Percentiles rank a stretch among this genome's conserved stretches.
phyloP scores from a whole-genome alignment of 2,113 vertebrate genomes.

The Ibidorhyncha struthersii region DNA sequence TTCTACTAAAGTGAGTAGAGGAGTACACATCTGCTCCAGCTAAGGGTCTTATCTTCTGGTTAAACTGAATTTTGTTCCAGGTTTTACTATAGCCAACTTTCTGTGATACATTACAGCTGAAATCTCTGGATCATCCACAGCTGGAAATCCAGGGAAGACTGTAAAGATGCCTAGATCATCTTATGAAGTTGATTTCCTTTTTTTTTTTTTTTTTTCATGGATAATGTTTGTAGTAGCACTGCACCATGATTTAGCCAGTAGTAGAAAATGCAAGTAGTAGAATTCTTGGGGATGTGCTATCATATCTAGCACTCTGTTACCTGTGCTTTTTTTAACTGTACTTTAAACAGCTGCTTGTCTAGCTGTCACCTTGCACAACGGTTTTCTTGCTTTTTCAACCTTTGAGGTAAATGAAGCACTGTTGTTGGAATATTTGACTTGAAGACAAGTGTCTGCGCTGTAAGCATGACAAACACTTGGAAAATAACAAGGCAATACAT shows the following conservation, averaged over 20 bases:
- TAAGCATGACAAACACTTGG: conserved; percentile 53
- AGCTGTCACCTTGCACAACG: conserved; percentile 41
- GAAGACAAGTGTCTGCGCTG: conserved; percentile 51
- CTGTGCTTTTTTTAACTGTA: not conserved
- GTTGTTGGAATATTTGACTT: conserved; percentile 59
- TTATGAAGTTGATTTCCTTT: not conserved
- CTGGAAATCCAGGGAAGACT: not conserved
- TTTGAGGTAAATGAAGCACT: conserved; percentile 42
- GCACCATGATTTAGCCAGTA: not conserved
- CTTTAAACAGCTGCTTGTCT: conserved; percentile 46
- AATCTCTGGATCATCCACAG: not conserved
- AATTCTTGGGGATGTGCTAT: not conserved
- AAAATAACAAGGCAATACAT: conserved; percentile 57
- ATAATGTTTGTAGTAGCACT: not conserved
- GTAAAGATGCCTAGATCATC: not conserved
- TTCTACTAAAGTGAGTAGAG: not conserved
- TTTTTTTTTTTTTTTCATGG: not conserved
- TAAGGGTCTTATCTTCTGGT: not conserved
- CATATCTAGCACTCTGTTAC: conserved; percentile 10
- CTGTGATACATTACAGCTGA: not conserved
- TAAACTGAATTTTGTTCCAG: not conserved
- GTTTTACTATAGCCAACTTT: not conserved
- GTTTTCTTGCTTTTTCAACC: conserved; percentile 36
- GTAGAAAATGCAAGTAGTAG: not conserved
- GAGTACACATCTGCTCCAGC: not conserved